phyloP scores from a whole-genome alignment of 2,113 vertebrate species.

The Lucifuga dentata region DNA sequence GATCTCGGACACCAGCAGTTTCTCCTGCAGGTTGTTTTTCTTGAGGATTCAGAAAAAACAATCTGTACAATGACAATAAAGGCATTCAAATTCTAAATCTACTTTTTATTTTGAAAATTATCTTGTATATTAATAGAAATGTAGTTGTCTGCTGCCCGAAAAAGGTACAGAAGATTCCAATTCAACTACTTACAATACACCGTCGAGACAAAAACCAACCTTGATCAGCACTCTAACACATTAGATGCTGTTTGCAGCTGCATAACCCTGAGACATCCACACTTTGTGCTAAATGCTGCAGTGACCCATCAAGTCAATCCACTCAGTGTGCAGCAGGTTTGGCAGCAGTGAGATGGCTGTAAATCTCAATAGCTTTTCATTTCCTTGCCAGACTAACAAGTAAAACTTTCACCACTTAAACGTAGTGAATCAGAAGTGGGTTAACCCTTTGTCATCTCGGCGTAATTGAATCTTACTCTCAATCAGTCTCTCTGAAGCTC shows the following conservation, averaged over 20 bases:
- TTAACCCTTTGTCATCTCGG: conserved; percentile 22
- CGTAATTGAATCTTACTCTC: conserved; percentile 1
- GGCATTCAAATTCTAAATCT: no score
- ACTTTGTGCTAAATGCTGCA: conserved; percentile 4
- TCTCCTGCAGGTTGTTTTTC: no score
- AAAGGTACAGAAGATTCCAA: no score
- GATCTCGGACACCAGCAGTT: no score
- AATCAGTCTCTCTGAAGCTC: conserved; percentile 19
- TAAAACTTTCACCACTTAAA: conserved; percentile 20
- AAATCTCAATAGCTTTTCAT: conserved; percentile 44
- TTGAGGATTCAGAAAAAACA: no score
- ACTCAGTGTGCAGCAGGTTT: conserved; percentile 43
- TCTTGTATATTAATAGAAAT: no score
- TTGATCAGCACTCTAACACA: conserved; percentile 35
- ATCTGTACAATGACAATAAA: no score
- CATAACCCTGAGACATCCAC: conserved; percentile 31
- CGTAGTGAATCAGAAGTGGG: conserved; percentile 28
- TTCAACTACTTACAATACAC: no score
- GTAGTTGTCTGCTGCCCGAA: no score
- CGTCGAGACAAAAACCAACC: conserved; percentile 9
- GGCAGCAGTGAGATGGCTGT: conserved; percentile 46
- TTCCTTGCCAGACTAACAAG: conserved; percentile 47
- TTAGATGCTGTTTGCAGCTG: conserved; percentile 63
- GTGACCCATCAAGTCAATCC: conserved; percentile 22
- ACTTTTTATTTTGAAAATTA: no score